Percentiles rank a stretch among this genome's conserved stretches.
phyloP scores from a whole-genome alignment of 2,888 invertebrate species.

The Phorcus lineatus region DNA sequence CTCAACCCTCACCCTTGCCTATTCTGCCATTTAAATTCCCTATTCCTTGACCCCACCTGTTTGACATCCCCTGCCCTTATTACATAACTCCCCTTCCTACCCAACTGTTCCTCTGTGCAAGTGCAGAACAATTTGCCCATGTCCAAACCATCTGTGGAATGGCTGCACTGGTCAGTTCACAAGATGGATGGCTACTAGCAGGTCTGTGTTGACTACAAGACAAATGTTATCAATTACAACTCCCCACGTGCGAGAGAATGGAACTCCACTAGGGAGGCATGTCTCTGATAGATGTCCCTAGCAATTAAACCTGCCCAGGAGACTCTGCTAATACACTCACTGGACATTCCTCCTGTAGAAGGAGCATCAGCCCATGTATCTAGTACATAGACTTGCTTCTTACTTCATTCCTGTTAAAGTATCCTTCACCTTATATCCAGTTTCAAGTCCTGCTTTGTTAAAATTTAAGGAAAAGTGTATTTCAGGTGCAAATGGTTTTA shows the following conservation, averaged over 20 bases:
- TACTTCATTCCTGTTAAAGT: no score
- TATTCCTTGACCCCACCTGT: no score
- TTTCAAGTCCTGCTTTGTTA: no score
- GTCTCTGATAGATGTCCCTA: not conserved
- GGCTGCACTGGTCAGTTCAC: not conserved
- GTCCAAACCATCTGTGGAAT: constrained; percentile 4
- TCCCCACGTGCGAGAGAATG: not conserved
- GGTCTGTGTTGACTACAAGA: not conserved
- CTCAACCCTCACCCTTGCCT: no score
- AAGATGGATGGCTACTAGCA: constrained; percentile 1
- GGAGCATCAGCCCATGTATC: no score
- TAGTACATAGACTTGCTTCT: no score
- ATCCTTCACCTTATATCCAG: no score
- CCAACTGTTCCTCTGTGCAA: not conserved
- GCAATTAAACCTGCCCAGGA: not conserved
- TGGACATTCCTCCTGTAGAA: not conserved
- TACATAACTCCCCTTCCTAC: no score
- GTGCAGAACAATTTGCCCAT: not conserved
- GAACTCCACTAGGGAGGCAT: not conserved
- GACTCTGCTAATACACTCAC: not conserved
- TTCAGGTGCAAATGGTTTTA: no score
- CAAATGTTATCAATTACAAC: constrained; percentile 13
- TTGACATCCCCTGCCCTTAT: no score
- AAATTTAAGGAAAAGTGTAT: no score
- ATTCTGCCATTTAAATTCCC: no score